Evolutionary conservation across 92 coral and sea anemone genomes (phyloP), one percentile per base, ranked within the genome.

Genomic region (Porites lobata): DNA sequence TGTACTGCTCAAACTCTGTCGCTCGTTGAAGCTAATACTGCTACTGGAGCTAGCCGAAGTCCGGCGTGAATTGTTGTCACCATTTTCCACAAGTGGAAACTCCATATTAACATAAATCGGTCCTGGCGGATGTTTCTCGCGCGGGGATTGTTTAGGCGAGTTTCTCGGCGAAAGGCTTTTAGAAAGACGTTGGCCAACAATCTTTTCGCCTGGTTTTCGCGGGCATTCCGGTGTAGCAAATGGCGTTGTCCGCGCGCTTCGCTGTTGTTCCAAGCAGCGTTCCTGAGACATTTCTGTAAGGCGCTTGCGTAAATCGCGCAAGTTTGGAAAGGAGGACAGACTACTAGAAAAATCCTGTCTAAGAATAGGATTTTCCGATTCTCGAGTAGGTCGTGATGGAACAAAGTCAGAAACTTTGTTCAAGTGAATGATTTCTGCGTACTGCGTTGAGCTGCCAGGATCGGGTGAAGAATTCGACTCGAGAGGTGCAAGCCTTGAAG

Each of bases 341-440:
- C 56, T 84, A 59, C 72, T 76, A 32, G 93, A 92, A 83, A 95
- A 95, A 64, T 90, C 98, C 65, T 95, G 92, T 77, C 97, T 85
- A 66, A 95, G 91, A 78, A 98, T 94, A 32, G 99, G 98, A 64
- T 98, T 98, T 76, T 93, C 93, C 43, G 99, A 97, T 72, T 96
- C 98, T 32, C 99, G 89, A 1, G 99, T 98, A 24, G 94, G 97
- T 72, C 99, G 87, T 6, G 98, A 88, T 11, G 90, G 91, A 32
- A 84, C 82, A 10, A 89, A 87, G 61, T 96, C 95, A 3, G 90
- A 79, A 12, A 91, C 80, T 9, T 81, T 89, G 65, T 80, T 89
- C 4, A 85, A 83, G 57, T 87, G 94, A 22, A 89, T 58, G 17
- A 98, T 95, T 79, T 98, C 96, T 1, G 99, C 99, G 86, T 98